These are phyloP conservation scores for Sicus ferrugineus DNA, from an alignment of 2,888 invertebrate species.

Conservation along the genomic window DNA sequence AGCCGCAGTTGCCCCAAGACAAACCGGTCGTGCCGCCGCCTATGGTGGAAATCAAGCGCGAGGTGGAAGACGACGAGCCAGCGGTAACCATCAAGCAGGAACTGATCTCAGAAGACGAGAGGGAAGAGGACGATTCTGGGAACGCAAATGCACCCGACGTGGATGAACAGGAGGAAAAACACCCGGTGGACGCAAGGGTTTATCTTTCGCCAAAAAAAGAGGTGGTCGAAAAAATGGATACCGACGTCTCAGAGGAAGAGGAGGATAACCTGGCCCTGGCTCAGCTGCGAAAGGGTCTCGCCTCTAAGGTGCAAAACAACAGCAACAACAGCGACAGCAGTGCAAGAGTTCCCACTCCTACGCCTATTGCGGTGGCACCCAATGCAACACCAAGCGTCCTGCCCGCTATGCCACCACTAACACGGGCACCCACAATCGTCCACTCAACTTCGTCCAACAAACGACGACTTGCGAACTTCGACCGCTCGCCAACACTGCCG, in stretches of 20 bases:
- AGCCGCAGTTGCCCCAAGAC: constrained; percentile 30
- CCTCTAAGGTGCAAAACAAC: constrained; percentile 17
- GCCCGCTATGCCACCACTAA: constrained; percentile 44
- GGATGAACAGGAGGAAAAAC: constrained; percentile 19
- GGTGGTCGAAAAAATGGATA: constrained; percentile 11
- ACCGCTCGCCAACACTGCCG: constrained; percentile 33
- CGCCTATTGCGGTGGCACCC: not conserved
- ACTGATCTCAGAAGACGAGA: constrained; percentile 46
- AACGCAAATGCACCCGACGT: not conserved
- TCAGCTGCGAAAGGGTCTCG: constrained; percentile 35
- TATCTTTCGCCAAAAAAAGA: not conserved
- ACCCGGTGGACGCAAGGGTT: not conserved
- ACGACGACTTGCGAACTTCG: constrained; percentile 24
- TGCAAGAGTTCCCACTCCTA: not conserved
- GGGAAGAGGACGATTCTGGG: not conserved
- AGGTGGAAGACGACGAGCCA: constrained; percentile 48
- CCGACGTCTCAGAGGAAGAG: constrained; percentile 24
- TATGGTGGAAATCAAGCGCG: constrained; percentile 54
- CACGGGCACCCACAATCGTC: constrained; percentile 39
- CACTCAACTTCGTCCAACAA: constrained; percentile 18
- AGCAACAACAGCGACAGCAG: not conserved
- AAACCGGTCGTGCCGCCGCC: constrained; percentile 49
- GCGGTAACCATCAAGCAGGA: constrained; percentile 44
- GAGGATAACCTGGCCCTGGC: constrained; percentile 39
- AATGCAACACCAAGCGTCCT: constrained; percentile 38